These are phyloP conservation scores for Peromyscus californicus DNA, from an alignment of 2,113 vertebrate species.

Conservation along the genomic window DNA sequence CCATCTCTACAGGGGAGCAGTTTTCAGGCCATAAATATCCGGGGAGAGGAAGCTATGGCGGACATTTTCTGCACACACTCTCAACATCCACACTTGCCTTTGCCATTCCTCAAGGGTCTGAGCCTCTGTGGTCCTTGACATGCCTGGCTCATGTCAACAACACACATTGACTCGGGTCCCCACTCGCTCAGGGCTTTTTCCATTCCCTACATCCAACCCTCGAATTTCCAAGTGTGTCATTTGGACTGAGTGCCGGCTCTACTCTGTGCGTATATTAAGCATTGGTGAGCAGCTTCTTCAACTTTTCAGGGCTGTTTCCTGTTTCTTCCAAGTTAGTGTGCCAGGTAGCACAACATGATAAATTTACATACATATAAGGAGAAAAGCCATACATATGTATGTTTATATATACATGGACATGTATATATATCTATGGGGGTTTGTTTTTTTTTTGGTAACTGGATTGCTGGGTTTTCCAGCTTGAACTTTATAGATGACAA, in stretches of 20 bases:
- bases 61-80: background rate
- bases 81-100: background rate
- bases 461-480: background rate
- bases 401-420: too few relatives aligned
- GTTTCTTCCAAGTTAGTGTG: background rate
- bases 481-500: background rate
- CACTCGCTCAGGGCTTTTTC: background rate
- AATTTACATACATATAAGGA: too few relatives aligned
- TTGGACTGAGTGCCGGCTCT: background rate
- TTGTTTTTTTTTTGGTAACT: background rate
- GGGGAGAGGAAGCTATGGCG: background rate
- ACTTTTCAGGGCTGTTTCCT: background rate
- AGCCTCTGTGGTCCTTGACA: background rate
- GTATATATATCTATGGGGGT: too few relatives aligned
- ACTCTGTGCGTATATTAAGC: background rate
- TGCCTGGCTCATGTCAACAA: background rate
- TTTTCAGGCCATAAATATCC: background rate
- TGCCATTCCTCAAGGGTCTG: too few relatives aligned
- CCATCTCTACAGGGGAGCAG: too few relatives aligned
- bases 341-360: too few relatives aligned
- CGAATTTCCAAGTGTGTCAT: background rate
- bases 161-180: background rate
- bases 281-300: background rate
- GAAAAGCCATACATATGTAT: too few relatives aligned
- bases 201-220: background rate